These are phyloP conservation scores for Rhodeus uyekii DNA, from an alignment of 2,797 vertebrate genomes.

Conservation along the genomic window DNA sequence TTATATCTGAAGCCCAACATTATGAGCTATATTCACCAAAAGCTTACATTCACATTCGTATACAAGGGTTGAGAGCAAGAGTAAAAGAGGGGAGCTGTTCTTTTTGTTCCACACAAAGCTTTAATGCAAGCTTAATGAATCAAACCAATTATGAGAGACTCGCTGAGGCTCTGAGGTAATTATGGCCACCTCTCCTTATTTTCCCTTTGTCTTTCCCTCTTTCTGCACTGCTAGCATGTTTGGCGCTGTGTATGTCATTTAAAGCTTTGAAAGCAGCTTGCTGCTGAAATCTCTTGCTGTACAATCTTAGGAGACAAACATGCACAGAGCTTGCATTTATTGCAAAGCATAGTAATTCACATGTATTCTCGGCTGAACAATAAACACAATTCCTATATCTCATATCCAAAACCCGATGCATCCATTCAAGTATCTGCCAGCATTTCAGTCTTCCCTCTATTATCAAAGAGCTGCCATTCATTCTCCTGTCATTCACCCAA, in stretches of 20 bases:
- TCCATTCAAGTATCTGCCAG: background rate
- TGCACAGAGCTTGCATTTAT: background rate
- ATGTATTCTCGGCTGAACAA: background rate
- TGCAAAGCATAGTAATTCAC: background rate
- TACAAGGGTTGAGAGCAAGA: background rate
- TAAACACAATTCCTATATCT: background rate
- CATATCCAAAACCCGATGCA: background rate
- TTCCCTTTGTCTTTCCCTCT: constrained; percentile 13
- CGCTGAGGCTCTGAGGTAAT: constrained; percentile 21
- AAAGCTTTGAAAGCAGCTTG: constrained; percentile 2
- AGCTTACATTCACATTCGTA: background rate
- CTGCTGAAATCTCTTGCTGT: constrained; percentile 22
- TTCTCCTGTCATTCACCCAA: background rate
- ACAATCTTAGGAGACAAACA: background rate
- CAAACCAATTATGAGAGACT: constrained; percentile 3
- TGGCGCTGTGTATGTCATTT: constrained; percentile 30
- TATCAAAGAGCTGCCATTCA: background rate
- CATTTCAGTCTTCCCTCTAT: background rate
- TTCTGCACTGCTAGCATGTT: background rate
- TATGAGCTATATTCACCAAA: background rate
- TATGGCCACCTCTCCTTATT: constrained; percentile 6
- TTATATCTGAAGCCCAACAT: background rate
- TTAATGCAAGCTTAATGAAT: constrained; percentile 7
- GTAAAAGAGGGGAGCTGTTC: background rate
- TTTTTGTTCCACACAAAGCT: background rate